Percentiles rank a stretch among this genome's conserved stretches.
Conservation (phyloP, 2,888 invertebrate species). For the Caradrina kadenii region DNA sequence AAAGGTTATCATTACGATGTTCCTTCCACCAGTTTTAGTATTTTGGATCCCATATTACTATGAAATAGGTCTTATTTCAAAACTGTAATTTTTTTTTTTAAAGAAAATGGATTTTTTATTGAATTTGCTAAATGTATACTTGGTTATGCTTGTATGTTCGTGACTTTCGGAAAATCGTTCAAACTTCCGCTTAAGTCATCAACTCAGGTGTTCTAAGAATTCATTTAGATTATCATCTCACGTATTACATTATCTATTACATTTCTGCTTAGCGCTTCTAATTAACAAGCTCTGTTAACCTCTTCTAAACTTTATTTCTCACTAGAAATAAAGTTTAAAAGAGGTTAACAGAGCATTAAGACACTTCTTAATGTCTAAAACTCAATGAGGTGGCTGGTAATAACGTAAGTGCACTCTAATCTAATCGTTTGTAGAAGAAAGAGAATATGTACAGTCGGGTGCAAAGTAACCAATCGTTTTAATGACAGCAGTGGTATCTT, state of each 20-base stretch:
- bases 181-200: constrained; percentile 16
- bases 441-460: constrained; percentile 15
- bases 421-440: constrained; percentile 2
- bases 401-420: constrained; percentile 28
- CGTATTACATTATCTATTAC: constrained; percentile 13
- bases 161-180: background rate
- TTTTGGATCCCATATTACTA: too few relatives aligned
- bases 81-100: too few relatives aligned
- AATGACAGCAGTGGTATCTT: background rate
- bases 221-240: constrained; percentile 44
- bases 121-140: too few relatives aligned
- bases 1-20: too few relatives aligned
- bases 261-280: constrained; percentile 6
- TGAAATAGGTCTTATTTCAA: too few relatives aligned
- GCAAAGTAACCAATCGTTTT: background rate
- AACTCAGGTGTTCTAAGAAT: constrained; percentile 1
- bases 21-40: too few relatives aligned
- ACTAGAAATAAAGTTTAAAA: too few relatives aligned
- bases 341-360: too few relatives aligned
- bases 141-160: background rate
- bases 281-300: background rate
- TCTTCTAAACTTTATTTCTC: constrained; percentile 3
- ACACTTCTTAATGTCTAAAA: constrained; percentile 1
- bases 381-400: constrained; percentile 1
- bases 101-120: too few relatives aligned